These are phyloP conservation scores for Ia io DNA, from an alignment of 2,113 vertebrate species.

Conservation along the genomic window DNA sequence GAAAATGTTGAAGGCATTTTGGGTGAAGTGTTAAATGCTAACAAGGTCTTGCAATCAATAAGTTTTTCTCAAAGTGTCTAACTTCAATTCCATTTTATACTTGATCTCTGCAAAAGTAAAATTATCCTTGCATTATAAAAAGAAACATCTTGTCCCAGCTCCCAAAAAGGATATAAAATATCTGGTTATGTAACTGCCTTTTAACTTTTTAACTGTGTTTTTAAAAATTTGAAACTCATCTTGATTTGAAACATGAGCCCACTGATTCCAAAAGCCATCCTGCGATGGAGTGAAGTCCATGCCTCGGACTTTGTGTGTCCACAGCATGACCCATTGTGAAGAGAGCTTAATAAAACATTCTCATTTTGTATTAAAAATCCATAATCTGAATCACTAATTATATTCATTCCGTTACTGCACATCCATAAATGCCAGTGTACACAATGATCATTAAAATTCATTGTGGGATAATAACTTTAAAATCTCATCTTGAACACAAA, in stretches of 20 bases:
- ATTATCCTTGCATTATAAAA: conserved; percentile 37
- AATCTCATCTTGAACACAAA: conserved; percentile 36
- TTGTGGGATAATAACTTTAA: conserved; percentile 27
- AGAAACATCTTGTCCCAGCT: conserved; percentile 32
- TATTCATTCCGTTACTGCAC: background rate
- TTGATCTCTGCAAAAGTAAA: conserved; percentile 8
- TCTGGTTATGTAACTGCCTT: background rate
- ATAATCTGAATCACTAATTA: background rate
- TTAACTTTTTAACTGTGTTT: conserved; percentile 34
- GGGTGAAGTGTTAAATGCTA: background rate
- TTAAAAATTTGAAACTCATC: conserved; percentile 37
- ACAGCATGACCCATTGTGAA: background rate
- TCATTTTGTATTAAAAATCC: conserved; percentile 9
- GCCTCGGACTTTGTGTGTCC: background rate
- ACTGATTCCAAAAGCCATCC: background rate
- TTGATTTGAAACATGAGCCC: conserved; percentile 31
- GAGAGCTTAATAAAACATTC: background rate
- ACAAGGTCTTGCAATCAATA: background rate
- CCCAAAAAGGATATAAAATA: conserved; percentile 15
- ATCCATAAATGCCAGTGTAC: background rate
- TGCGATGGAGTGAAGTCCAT: background rate
- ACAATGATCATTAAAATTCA: conserved; percentile 24
- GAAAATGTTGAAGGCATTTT: background rate
- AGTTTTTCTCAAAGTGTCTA: background rate
- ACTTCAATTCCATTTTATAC: conserved; percentile 18